Evolutionary conservation across 2,888 invertebrate species (phyloP), one percentile per base, ranked within the genome.

Genomic region (Drosophila subquinaria): DNA sequence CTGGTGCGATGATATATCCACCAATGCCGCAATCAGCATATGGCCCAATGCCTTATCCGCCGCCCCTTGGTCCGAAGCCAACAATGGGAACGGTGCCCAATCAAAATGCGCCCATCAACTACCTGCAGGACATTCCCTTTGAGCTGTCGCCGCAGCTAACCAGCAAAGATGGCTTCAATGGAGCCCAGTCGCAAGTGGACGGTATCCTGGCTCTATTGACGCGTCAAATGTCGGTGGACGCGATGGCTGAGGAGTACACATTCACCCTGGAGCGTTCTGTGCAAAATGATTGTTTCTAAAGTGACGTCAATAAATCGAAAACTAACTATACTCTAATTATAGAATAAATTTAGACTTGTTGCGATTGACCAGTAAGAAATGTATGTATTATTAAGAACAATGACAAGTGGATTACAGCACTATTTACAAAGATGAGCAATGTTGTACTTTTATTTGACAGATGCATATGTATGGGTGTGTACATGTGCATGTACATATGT

Each of bases 121-220:
- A 92, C 68, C 73, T 92, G 36, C 87, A 92, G 63, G 92, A 90
- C 60, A 89, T 92, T 48, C 92, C 92, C 4, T 92, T 92, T 50
- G 82, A 89, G 50, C 62, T 92, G 27, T 88, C 92, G 10, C 91
- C 92, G 0, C 90, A 88, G 5, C 48, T 92, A 38, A 68, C 81
- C 20, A 75, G 69, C 17, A 92, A 91, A 69, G 85, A 74, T 13
- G 69, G 73, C 8, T 85, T 79, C n/a, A 88, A 84, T 63, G 70
- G 86, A 9, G 85, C 89, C 0, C 92, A 92, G 50, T 76, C 83
- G 59, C 89, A 92, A 68, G 90, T 92, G 11, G 92, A 92, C 64
- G 90, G 90, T 10, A 90, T 92, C 35, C 64, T 92, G 48, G 92
- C 92, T 0, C 43, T 90, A 1, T 61, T 92, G 57, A 92, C 92